These are phyloP conservation scores for Agrotis ipsilon DNA, from an alignment of 2,888 invertebrate species.

Conservation along the genomic window DNA sequence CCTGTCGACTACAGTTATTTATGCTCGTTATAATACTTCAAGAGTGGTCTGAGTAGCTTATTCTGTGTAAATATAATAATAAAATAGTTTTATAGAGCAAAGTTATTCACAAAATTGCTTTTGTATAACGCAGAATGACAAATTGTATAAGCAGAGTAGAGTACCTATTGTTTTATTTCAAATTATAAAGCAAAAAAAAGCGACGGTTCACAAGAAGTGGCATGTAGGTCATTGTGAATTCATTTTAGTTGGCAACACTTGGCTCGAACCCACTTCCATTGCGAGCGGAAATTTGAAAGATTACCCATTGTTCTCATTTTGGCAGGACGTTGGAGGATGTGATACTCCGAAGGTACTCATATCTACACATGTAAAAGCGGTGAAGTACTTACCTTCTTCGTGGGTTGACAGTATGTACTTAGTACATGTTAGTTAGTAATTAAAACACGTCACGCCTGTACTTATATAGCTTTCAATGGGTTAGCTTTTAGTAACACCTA, in stretches of 20 bases:
- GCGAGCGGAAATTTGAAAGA: conserved; percentile 63
- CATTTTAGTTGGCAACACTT: conserved; percentile 45
- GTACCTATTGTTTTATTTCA: not conserved
- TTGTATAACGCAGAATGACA: not conserved
- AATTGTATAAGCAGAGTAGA: not conserved
- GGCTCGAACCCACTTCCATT: conserved; percentile 29
- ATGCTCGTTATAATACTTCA: not conserved
- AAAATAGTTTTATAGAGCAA: not conserved
- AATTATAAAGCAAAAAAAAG: conserved; percentile 1
- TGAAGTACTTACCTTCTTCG: conserved; percentile 1
- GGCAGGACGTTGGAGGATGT: conserved; percentile 39
- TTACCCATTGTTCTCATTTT: conserved; percentile 56
- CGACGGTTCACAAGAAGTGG: conserved; percentile 1
- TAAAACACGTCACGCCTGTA: not conserved
- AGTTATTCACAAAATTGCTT: not conserved
- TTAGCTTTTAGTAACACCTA: not conserved
- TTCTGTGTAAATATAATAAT: conserved; percentile 1
- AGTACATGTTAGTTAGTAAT: not conserved
- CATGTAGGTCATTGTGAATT: conserved; percentile 40
- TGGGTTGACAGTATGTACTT: not conserved
- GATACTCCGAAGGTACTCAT: conserved; percentile 23
- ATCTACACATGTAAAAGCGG: conserved; percentile 1
- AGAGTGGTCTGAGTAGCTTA: not conserved
- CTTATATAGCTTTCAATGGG: not conserved
- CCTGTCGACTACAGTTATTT: not conserved